A percentile compares a stretch with the other conserved stretches of the same genome.
phyloP scores from a whole-genome alignment of 1,140 invertebrate genomes.

The Prorops nasuta region DNA sequence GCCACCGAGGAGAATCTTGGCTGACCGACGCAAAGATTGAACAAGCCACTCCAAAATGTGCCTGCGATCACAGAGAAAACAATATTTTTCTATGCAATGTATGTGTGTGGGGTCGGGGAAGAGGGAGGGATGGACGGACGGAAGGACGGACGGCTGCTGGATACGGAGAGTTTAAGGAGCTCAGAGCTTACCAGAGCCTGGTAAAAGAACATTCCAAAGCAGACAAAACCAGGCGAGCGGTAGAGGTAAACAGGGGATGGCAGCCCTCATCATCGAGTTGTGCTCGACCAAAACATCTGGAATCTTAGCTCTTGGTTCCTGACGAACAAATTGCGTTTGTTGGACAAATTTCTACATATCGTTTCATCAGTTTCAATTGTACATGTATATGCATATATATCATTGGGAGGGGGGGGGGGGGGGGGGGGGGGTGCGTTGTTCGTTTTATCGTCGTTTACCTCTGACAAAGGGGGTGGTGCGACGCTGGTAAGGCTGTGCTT shows the following conservation, averaged over 20 bases:
- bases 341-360: no score
- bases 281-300: conserved; percentile 76
- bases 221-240: conserved; percentile 83
- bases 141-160: no score
- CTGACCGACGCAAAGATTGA: conserved; percentile 85
- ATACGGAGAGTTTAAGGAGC: no score
- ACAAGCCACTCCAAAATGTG: conserved; percentile 81
- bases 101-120: no score
- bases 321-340: no score
- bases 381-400: no score
- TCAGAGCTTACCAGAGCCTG: conserved; percentile 77
- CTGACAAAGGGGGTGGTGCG: conserved; percentile 46
- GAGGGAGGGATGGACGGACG: no score
- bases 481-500: conserved; percentile 55
- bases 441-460: conserved; percentile 31
- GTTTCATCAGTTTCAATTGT: no score
- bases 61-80: no score
- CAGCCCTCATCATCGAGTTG: conserved; percentile 79
- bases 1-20: conserved; percentile 78
- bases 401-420: no score
- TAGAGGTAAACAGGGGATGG: conserved; percentile 84
- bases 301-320: conserved; percentile 80
- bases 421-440: no score
- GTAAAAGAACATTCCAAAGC: conserved; percentile 79
- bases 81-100: no score